Base-by-base conservation (phyloP, 2,797 vertebrate genomes). In the Myripristis murdjan region DNA sequence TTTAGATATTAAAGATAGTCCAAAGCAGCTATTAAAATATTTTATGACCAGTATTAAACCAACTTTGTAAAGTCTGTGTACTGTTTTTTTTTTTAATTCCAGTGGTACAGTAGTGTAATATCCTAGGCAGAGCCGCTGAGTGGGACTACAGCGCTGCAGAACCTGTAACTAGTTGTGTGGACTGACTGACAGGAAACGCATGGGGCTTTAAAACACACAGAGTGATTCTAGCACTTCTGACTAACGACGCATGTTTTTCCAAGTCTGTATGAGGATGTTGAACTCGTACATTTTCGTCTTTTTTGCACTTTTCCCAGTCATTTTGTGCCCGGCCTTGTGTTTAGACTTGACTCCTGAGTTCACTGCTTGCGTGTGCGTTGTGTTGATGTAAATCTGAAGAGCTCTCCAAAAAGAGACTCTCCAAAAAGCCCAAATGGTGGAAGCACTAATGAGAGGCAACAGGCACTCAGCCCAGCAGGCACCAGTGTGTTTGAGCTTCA, bases 321-420 rank as follows among this genome's bases (percentile, higher is more conserved):
- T 7, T 6, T 5, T 51, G 39, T 70, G 65, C 8, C 44, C 65
- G 54, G 49, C 26, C 2, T 23, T 31, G 35, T 48, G 20, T 46
- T 49, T 52, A 41, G 15, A 15, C 46, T 39, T 43, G 2, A 5
- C 41, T 5, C 22, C 26, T 5, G 5, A 28, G 5, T 16, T 84
- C 89, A 91, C 88, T 88, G 91, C 87, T 83, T 86, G 92, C 67
- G 90, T 89, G 79, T 92, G 84, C 44, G 64, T 77, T 88, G 82
- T 79, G 70, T 70, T 81, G 44, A 43, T 81, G 90, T 90, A 60
- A 7, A 26, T 62, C 6, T 54, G 6, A 15, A 73, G 15, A 33
- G 28, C n/a, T 65, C n/a, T n/a, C n/a, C n/a, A n/a, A n/a, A n/a
- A n/a, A n/a, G 59, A 47, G 41, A 0, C 1, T 11, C 1, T 35